A percentile compares a stretch with the other conserved stretches of the same genome.
These are phyloP conservation scores for Andrena minutula DNA, from an alignment of 2,888 invertebrate species.

Conservation along the genomic window DNA sequence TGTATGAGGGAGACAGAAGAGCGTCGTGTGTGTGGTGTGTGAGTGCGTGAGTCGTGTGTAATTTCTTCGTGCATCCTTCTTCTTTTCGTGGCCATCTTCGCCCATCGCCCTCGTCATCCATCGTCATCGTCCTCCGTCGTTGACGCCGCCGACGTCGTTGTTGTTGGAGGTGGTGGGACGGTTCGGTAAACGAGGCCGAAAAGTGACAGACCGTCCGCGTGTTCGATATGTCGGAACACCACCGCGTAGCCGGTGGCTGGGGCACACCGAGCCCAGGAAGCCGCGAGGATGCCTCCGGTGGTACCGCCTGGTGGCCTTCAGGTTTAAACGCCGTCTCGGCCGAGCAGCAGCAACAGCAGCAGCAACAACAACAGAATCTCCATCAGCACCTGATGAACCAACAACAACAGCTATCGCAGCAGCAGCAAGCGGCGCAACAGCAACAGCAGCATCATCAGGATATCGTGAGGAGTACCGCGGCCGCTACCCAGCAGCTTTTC, in stretches of 20 bases:
- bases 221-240: slow-evolving; percentile 88
- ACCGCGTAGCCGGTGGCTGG: slow-evolving; percentile 89
- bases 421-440: slow-evolving; percentile 83
- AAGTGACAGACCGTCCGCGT: slow-evolving; percentile 75
- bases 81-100: slow-evolving; percentile 52
- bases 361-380: slow-evolving; percentile 82
- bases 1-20: slow-evolving; percentile 58
- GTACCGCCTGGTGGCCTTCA: slow-evolving; percentile 86
- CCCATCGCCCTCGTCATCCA: neutral
- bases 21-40: slow-evolving; percentile 62
- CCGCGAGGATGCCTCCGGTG: slow-evolving; percentile 86
- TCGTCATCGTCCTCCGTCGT: neutral
- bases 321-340: slow-evolving; percentile 85
- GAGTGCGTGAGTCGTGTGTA: slow-evolving; percentile 63
- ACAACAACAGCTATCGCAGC: slow-evolving; percentile 86
- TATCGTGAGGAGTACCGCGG: slow-evolving; percentile 87
- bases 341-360: slow-evolving; percentile 84
- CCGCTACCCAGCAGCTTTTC: slow-evolving; percentile 91
- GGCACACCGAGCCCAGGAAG: slow-evolving; percentile 82
- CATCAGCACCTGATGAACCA: slow-evolving; percentile 86
- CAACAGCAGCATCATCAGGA: slow-evolving; percentile 85
- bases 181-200: slow-evolving; percentile 71
- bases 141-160: neutral
- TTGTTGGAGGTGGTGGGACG: slow-evolving; percentile 56
- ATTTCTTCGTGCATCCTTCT: slow-evolving; percentile 66